Conservation (phyloP, 1,140 invertebrate genomes). For the Helicoverpa armigera region DNA sequence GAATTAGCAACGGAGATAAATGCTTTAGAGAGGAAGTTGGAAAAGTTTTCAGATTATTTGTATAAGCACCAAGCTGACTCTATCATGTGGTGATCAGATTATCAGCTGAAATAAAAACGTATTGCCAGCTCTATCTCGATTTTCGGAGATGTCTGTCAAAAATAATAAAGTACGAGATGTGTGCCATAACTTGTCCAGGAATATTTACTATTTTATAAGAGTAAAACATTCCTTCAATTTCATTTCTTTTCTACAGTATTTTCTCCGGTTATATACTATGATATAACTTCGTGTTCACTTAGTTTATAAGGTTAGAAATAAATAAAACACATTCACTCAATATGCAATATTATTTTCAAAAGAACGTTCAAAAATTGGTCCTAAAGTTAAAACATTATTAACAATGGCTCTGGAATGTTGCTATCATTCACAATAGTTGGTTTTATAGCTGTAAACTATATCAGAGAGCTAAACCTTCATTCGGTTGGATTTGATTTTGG, state of each 20-base stretch:
- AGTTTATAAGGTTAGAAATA: conserved; percentile 39
- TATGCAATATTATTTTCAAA: conserved; percentile 86
- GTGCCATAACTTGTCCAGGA: conserved; percentile 48
- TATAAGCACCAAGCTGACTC: conserved; percentile 85
- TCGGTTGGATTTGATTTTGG: conserved; percentile 29
- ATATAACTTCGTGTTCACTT: conserved; percentile 3
- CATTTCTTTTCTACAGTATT: conserved; percentile 58
- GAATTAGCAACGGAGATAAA: conserved; percentile 86
- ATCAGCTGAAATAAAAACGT: neutral
- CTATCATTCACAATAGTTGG: conserved; percentile 76
- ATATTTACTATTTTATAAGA: conserved; percentile 30
- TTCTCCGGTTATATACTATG: conserved; percentile 51
- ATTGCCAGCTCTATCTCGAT: conserved; percentile 8
- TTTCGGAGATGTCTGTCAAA: conserved; percentile 14
- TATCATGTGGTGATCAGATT: conserved; percentile 82
- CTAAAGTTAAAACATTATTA: conserved; percentile 85
- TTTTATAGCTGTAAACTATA: conserved; percentile 65
- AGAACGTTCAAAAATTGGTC: conserved; percentile 86
- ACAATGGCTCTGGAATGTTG: conserved; percentile 86
- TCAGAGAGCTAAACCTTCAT: conserved; percentile 72
- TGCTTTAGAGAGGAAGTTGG: conserved; percentile 84
- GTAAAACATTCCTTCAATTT: neutral
- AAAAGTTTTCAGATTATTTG: conserved; percentile 83
- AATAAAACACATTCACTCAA: conserved; percentile 74
- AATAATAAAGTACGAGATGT: conserved; percentile 37